phyloP scores from a whole-genome alignment of 1,140 invertebrate genomes.

The Papilio machaon region DNA sequence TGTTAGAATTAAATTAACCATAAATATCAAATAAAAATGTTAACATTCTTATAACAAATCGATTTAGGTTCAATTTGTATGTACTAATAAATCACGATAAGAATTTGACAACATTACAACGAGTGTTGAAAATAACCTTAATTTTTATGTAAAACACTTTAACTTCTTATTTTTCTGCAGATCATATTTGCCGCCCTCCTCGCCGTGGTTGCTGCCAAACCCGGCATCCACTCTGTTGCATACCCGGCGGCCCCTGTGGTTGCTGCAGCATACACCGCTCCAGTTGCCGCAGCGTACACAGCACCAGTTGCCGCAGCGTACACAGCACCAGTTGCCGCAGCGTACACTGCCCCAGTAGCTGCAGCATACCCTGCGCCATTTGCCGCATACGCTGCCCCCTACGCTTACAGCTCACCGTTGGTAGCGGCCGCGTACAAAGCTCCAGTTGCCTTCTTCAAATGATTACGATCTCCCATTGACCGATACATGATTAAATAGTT shows the following conservation, averaged over 20 bases:
- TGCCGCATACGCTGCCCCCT: slow-evolving; percentile 40
- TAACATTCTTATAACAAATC: too few relatives aligned
- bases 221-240: slow-evolving; percentile 70
- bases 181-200: slow-evolving; percentile 62
- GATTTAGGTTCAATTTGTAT: neutral
- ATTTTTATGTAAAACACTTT: neutral
- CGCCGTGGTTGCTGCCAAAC: slow-evolving; percentile 65
- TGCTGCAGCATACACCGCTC: slow-evolving; percentile 52
- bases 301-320: slow-evolving; percentile 53
- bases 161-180: slow-evolving; percentile 42
- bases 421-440: slow-evolving; percentile 47
- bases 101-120: neutral
- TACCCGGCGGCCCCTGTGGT: slow-evolving; percentile 55
- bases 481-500: slow-evolving; percentile 28
- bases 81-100: neutral
- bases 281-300: slow-evolving; percentile 53
- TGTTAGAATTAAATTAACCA: neutral
- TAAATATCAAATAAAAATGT: too few relatives aligned
- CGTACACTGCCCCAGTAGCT: slow-evolving; percentile 53
- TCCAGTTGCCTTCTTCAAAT: slow-evolving; percentile 39
- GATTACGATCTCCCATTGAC: slow-evolving; percentile 7
- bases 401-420: slow-evolving; percentile 39
- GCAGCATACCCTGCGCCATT: slow-evolving; percentile 50
- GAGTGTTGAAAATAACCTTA: neutral
- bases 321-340: slow-evolving; percentile 48